A percentile compares a stretch with the other conserved stretches of the same genome.
phyloP scores from a whole-genome alignment of 2,797 vertebrate genomes.

The Periparus ater region DNA sequence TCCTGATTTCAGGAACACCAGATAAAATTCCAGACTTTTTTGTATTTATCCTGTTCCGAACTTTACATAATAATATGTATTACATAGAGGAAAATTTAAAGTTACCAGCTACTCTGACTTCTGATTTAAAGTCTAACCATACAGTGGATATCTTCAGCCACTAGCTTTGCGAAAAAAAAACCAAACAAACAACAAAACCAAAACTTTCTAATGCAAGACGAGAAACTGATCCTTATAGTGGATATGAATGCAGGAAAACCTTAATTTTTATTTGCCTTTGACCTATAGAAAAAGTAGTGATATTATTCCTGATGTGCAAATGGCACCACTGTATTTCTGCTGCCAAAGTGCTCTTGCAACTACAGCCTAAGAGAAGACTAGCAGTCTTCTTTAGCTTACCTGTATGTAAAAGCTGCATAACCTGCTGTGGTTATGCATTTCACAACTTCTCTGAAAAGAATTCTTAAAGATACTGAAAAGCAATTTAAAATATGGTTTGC shows the following conservation, averaged over 20 bases:
- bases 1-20: not conserved
- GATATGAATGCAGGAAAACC: not conserved
- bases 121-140: not conserved
- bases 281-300: constrained; percentile 30
- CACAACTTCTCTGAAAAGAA: constrained; percentile 52
- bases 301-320: constrained; percentile 2
- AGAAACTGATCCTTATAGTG: not conserved
- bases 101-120: not conserved
- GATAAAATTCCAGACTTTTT: not conserved
- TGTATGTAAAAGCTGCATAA: not conserved
- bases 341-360: not conserved
- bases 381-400: constrained; percentile 2
- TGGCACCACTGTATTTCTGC: not conserved
- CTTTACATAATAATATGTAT: not conserved
- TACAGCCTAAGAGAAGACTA: not conserved
- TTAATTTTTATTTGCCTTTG: not conserved
- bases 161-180: not conserved
- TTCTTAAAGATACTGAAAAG: constrained; percentile 55
- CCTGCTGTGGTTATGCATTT: constrained; percentile 20
- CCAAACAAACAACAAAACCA: too few relatives aligned
- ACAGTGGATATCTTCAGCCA: not conserved
- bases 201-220: not conserved
- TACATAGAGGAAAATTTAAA: not conserved
- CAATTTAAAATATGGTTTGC: constrained; percentile 57
- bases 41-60: not conserved